These are phyloP conservation scores for Syngnathus rostellatus DNA, from an alignment of 2,797 vertebrate species.

Conservation along the genomic window DNA sequence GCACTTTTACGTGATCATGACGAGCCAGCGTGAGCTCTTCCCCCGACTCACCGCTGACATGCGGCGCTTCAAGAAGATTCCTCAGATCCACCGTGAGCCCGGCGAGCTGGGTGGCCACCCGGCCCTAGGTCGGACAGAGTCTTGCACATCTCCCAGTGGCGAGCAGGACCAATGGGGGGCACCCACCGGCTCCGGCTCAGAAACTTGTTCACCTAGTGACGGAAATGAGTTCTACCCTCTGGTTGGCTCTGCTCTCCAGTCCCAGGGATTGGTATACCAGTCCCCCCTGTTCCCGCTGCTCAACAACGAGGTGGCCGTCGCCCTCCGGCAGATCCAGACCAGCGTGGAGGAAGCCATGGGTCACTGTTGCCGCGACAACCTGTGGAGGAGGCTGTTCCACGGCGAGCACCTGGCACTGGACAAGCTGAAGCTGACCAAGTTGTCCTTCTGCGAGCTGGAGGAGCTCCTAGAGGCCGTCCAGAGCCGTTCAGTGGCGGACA, in stretches of 20 bases:
- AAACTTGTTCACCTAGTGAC: slow-evolving; percentile 43
- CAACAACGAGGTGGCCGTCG: slow-evolving; percentile 78
- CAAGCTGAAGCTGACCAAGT: slow-evolving; percentile 85
- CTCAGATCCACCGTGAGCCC: slow-evolving; percentile 76
- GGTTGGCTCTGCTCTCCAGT: slow-evolving; percentile 25
- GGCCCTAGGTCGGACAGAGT: slow-evolving; percentile 58
- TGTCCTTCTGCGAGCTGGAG: slow-evolving; percentile 85
- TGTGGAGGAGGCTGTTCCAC: slow-evolving; percentile 95
- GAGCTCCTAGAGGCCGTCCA: slow-evolving; percentile 90
- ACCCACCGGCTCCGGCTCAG: slow-evolving; percentile 9
- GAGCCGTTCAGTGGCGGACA: slow-evolving; percentile 85
- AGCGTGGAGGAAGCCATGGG: slow-evolving; percentile 91
- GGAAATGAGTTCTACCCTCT: slow-evolving; percentile 67
- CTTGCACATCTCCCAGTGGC: slow-evolving; percentile 17
- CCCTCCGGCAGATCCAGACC: slow-evolving; percentile 79
- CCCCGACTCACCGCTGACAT: slow-evolving; percentile 91
- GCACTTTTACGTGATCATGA: slow-evolving; percentile 92
- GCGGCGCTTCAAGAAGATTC: slow-evolving; percentile 89
- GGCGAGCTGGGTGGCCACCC: slow-evolving; percentile 63
- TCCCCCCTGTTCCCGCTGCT: slow-evolving; percentile 83
- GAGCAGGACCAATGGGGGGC: slow-evolving; percentile 71
- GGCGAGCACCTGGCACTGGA: slow-evolving; percentile 88
- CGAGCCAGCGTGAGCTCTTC: slow-evolving; percentile 93
- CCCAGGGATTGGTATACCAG: slow-evolving; percentile 66
- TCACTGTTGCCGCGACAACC: slow-evolving; percentile 92